Base-by-base conservation (phyloP, 2,888 invertebrate genomes). In the Hydropsyche betteni region DNA sequence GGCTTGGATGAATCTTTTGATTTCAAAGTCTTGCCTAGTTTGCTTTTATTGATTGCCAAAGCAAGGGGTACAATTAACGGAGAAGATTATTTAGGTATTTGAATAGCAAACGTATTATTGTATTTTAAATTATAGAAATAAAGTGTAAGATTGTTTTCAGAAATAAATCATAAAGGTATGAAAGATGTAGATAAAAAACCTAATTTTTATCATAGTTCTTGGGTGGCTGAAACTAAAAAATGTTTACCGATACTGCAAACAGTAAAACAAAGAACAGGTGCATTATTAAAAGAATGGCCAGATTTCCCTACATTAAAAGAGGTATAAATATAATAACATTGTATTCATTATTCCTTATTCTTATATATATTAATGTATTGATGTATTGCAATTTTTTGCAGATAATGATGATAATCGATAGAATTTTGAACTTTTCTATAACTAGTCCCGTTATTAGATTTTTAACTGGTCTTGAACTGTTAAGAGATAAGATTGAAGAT, bases 281-380 rank as follows among this genome's bases (percentile, higher is more conserved):
- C 89, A 68, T 85, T 97, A 69, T 84, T 95, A 44, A 85, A 87
- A 0, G 91, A 95, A 80, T 98, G 96, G 94, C 94, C 97, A 0
- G 96, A 95, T 79, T 95, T 98, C 86, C 97, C 98, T 0, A 93
- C 94, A 0, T 84, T 98, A 52, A 89, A 90, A 82, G 92, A 94
- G 84, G 93, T 94, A 85, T 86, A 83, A 82, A 58, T 76, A 75
- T 70, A 50, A 33, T 38, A 44, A 52, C 5, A 24, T 36, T 53
- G 3, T 50, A 50, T 71, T 58, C 6, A 75, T 51, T 50, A 55
- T 34, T 14, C 3, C 70, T 77, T 75, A 73, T 71, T 75, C 76
- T 79, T 38, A 6, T 44, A 44, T 44, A 34, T 36, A 71, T 52
- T 69, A 51, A n/a, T 51, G n/a, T n/a, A n/a, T n/a, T n/a, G n/a